Base-by-base conservation (phyloP, 2,888 invertebrate species). In the Dasypolia templi region DNA sequence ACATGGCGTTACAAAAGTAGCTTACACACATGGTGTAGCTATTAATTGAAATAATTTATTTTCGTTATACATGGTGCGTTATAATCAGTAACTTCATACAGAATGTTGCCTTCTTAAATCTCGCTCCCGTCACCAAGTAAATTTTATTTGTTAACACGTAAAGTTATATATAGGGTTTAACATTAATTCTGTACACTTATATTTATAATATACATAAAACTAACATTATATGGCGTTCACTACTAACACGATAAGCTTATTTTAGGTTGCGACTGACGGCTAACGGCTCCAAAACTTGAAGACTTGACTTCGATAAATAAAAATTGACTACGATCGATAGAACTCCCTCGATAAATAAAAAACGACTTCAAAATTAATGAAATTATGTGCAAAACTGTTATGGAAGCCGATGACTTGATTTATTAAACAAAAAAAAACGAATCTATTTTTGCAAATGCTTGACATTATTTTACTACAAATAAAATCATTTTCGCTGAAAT, bases 211-310 rank as follows among this genome's bases (percentile, higher is more conserved):
- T 86, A 86, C 75, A 83, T 82, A 76, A 46, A 65, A 85, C 85
- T 86, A 86, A 78, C 0, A 46, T 58, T 78, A 83, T 86, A 86
- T 86, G 86, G 86, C 86, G 70, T 75, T 83, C 77, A 63, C 70
- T 82, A 81, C 58, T 72, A 73, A 69, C 61, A 39, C 75, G 75
- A 77, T 79, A 72, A 85, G 56, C 70, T 73, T 69, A 68, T 22
- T 11, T 62, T 49, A 67, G 9, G 51, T 14, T 68, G 58, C 68
- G 67, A 49, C 63, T 77, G 59, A 44, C 73, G 63, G 62, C 35
- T 62, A 26, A 32, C 61, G 73, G 66, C 77, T 65, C 77, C 55
- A 11, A 56, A 62, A 75, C 46, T 39, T 26, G 14, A 74, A 59
- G 44, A 63, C 7, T n/a, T n/a, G 44, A 75, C 63, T 72, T 72